Conservation (phyloP, 2,888 invertebrate species). For the Cenopis cana region DNA sequence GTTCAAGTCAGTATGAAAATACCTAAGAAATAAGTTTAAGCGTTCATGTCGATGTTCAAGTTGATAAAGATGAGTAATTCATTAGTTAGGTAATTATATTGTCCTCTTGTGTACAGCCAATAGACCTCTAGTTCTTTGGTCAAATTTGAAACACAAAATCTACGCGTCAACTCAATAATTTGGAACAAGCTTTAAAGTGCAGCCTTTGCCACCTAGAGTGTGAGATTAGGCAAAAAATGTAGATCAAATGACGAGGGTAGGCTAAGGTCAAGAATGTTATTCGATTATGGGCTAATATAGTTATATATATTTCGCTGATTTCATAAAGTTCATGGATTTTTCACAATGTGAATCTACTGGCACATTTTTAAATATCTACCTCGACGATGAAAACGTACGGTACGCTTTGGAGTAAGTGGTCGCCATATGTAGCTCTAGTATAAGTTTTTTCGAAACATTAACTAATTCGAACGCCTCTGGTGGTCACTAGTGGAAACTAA, state of each 20-base stretch:
- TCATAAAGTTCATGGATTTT: background rate
- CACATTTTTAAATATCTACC: no score
- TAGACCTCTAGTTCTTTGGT: constrained; percentile 18
- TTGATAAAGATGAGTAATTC: background rate
- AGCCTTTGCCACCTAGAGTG: constrained; percentile 37
- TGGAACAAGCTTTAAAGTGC: constrained; percentile 27
- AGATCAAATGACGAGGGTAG: constrained; percentile 19
- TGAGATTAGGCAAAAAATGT: constrained; percentile 13
- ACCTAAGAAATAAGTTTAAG: background rate
- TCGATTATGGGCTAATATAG: background rate
- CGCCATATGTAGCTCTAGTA: no score
- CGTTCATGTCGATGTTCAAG: background rate
- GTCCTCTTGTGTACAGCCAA: constrained; percentile 19
- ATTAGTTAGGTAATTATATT: constrained; percentile 2
- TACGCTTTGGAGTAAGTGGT: background rate
- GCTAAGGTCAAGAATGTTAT: background rate
- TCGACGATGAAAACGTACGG: no score
- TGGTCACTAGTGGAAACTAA: no score
- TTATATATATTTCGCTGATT: background rate
- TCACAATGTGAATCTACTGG: no score
- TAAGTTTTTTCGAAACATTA: no score
- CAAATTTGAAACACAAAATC: constrained; percentile 26
- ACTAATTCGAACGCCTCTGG: no score
- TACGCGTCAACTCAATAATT: constrained; percentile 37
- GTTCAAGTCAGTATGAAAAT: background rate